Conservation (phyloP, 2,797 vertebrate species). For the Trichosurus vulpecula region DNA sequence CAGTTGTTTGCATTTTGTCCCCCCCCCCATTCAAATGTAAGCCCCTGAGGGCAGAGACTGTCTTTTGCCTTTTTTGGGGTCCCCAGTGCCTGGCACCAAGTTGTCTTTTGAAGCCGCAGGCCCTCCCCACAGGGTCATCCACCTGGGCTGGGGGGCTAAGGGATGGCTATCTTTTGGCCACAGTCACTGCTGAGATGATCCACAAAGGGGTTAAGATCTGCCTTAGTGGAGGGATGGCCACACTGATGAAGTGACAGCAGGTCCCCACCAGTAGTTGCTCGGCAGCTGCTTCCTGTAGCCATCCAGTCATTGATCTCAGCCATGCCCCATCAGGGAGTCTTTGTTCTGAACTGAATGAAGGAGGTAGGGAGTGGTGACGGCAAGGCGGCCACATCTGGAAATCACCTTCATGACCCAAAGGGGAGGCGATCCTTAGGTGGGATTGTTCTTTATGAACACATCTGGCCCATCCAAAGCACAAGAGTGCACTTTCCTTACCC, state of each 20-base stretch:
- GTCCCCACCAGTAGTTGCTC: not conserved
- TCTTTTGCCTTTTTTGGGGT: too few relatives aligned
- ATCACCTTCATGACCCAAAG: not conserved
- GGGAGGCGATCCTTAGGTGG: not conserved
- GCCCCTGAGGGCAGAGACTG: not conserved
- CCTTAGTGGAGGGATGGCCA: too few relatives aligned
- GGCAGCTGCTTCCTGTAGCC: not conserved
- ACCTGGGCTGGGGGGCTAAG: not conserved
- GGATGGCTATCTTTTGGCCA: not conserved
- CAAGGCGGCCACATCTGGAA: not conserved
- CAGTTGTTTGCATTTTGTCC: not conserved
- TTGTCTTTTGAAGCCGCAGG: not conserved
- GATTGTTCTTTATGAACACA: not conserved
- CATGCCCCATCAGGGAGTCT: not conserved
- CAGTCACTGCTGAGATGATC: not conserved
- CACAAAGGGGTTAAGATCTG: not conserved
- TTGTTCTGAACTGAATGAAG: not conserved
- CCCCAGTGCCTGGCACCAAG: too few relatives aligned
- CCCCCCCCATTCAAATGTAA: not conserved
- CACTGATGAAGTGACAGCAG: too few relatives aligned
- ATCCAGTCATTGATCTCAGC: not conserved
- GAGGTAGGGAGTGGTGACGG: not conserved
- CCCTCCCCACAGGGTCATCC: not conserved
- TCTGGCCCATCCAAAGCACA: not conserved
- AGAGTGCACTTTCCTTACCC: not conserved